Base-by-base conservation (phyloP, 2,888 invertebrate genomes). In the Beris chalybata region DNA sequence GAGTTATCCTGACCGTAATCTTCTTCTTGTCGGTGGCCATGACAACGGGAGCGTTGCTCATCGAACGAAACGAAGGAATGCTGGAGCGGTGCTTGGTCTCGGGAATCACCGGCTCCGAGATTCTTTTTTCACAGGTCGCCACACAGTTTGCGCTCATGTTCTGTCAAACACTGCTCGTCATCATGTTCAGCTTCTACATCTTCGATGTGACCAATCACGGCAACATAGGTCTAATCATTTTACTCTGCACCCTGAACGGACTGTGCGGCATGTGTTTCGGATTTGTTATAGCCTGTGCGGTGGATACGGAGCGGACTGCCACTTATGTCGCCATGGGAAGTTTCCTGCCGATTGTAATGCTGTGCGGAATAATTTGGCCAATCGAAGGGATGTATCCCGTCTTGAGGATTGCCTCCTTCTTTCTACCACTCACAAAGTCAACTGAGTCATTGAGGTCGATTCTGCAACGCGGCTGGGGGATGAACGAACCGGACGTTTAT, bases 351-450 rank as follows among this genome's bases (percentile, higher is more conserved):
- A 91, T 93, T 78, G 89, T 93, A 22, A 86, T 93, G 86, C 80
- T 93, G 5, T 93, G 93, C 72, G 93, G 93, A 58, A 93, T 96
- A 69, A 91, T 97, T 72, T 97, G 97, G 97, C 97, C 97, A 0
- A 85, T 95, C 69, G 93, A 97, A 84, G 95, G 90, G 48, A 96
- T 97, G 92, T 93, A 93, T 76, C 80, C 84, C 0, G 74, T 88
- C 50, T 82, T 95, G 4, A 86, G 86, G 76, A 87, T 87, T 76
- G 76, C 93, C 52, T 89, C 92, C 72, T 88, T 85, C 72, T 81
- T 91, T 52, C 83, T 96, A 22, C 96, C 96, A 0, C 83, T 95
- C 15, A 96, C 96, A 0, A 89, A 91, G 73, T 91, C 93, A 0
- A 94, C 94, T 0, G 94, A 95, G 73, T 90, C 93, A 3, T 82